phyloP scores from a whole-genome alignment of 1,140 invertebrate genomes.

The Brachionus asplanchnoidis region DNA sequence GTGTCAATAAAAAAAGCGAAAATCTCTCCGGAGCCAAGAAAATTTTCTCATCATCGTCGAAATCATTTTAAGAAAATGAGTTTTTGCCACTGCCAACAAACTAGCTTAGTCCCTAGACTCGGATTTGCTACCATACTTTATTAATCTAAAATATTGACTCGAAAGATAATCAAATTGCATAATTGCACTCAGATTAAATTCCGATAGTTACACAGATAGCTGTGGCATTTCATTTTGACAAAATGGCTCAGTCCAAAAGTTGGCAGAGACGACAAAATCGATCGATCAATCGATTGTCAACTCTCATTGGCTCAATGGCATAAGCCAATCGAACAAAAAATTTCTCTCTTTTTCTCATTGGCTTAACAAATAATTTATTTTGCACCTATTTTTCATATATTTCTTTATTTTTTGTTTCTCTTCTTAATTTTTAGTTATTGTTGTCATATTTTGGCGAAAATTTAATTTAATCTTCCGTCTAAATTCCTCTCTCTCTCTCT shows the following conservation, averaged over 20 bases:
- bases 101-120: not conserved
- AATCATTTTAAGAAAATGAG: constrained; percentile 26
- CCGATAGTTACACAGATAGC: not conserved
- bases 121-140: not conserved
- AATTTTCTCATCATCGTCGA: not conserved
- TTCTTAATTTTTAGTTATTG: not conserved
- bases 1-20: not conserved
- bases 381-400: not conserved
- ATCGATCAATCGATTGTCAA: not conserved
- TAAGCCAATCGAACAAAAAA: not conserved
- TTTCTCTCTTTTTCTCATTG: not conserved
- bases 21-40: not conserved
- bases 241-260: not conserved
- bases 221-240: not conserved
- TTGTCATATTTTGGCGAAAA: not conserved
- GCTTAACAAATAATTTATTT: not conserved
- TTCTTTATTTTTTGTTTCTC: not conserved
- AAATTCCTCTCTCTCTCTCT: too few relatives aligned
- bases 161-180: not conserved
- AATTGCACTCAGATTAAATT: not conserved
- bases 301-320: not conserved
- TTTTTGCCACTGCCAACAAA: not conserved
- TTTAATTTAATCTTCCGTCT: not conserved
- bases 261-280: not conserved
- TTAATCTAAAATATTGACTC: not conserved